Evolutionary conservation across 2,888 invertebrate genomes (phyloP).

Genomic region (Cerastoderma edule): DNA sequence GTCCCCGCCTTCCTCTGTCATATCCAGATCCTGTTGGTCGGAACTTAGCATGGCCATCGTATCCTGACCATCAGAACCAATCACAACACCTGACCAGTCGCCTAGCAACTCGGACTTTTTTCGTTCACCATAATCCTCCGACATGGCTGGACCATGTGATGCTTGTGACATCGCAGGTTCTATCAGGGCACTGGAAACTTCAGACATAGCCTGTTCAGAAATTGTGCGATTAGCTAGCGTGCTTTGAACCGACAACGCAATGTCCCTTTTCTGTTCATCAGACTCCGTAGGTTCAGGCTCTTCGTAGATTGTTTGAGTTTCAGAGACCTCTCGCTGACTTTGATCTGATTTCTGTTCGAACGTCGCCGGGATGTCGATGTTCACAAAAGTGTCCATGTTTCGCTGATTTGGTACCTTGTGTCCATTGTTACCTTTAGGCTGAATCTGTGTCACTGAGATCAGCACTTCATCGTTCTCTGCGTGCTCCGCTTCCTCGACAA

Average conservation of each 20-base stretch:
- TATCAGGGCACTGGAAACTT: slow-evolving; percentile 44
- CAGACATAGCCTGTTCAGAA: slow-evolving; percentile 49
- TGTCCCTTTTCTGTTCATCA: slow-evolving; percentile 45
- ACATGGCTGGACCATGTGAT: slow-evolving; percentile 52
- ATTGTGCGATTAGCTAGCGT: slow-evolving; percentile 49
- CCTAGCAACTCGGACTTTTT: slow-evolving; percentile 37
- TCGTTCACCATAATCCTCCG: slow-evolving; percentile 48
- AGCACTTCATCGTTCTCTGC: slow-evolving; percentile 52
- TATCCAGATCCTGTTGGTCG: slow-evolving; percentile 47
- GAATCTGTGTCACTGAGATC: slow-evolving; percentile 65
- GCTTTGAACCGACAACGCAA: slow-evolving; percentile 62
- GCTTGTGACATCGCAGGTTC: slow-evolving; percentile 59
- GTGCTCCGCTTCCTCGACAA: slow-evolving; percentile 62
- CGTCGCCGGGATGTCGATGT: slow-evolving; percentile 74
- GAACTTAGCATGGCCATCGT: slow-evolving; percentile 44
- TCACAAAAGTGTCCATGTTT: slow-evolving; percentile 72
- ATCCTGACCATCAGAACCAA: slow-evolving; percentile 37
- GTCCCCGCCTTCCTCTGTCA: slow-evolving; percentile 67
- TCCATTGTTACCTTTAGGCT: slow-evolving; percentile 51
- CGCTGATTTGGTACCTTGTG: slow-evolving; percentile 44
- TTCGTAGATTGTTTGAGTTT: slow-evolving; percentile 50
- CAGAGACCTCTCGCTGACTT: slow-evolving; percentile 22
- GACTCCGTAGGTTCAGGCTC: slow-evolving; percentile 51
- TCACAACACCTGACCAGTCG: slow-evolving; percentile 45
- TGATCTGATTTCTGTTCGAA: slow-evolving; percentile 24